Conservation (phyloP, 2,888 invertebrate species). For the Prostheceraeus crozeri region DNA sequence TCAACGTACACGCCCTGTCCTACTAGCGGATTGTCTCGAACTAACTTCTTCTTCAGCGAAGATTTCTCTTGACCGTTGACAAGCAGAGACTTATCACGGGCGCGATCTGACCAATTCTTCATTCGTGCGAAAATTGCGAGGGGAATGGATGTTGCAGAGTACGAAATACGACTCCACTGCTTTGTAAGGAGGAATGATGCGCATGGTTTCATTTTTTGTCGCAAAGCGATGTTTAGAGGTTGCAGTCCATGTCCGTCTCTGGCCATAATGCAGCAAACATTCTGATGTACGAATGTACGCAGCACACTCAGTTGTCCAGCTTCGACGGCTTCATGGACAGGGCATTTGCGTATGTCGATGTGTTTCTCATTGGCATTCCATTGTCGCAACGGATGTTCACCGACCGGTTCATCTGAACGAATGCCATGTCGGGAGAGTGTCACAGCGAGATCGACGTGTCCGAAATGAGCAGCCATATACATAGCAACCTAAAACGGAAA, state of each 20-base stretch:
- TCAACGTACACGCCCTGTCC: conserved; percentile 48
- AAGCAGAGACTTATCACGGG: conserved; percentile 45
- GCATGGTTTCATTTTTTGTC: conserved; percentile 49
- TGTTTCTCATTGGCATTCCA: conserved; percentile 50
- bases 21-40: conserved; percentile 44
- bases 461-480: conserved; percentile 52
- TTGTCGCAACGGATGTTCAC: conserved; percentile 49
- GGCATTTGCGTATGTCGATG: conserved; percentile 47
- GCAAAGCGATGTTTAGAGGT: conserved; percentile 51
- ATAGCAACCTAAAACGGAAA: conserved; percentile 23
- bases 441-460: conserved; percentile 52
- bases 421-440: conserved; percentile 46
- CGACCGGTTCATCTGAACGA: conserved; percentile 52
- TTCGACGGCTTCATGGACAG: conserved; percentile 53
- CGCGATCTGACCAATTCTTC: conserved; percentile 50
- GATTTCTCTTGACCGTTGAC: conserved; percentile 4
- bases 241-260: conserved; percentile 50
- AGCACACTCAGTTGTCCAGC: conserved; percentile 48
- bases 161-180: conserved; percentile 53
- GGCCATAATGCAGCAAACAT: conserved; percentile 50
- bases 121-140: conserved; percentile 48
- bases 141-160: conserved; percentile 45
- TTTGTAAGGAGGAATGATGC: conserved; percentile 54
- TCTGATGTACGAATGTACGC: conserved; percentile 50
- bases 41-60: conserved; percentile 22